Base-by-base conservation (phyloP, 2,888 invertebrate genomes). In the Drosophila quinaria region DNA sequence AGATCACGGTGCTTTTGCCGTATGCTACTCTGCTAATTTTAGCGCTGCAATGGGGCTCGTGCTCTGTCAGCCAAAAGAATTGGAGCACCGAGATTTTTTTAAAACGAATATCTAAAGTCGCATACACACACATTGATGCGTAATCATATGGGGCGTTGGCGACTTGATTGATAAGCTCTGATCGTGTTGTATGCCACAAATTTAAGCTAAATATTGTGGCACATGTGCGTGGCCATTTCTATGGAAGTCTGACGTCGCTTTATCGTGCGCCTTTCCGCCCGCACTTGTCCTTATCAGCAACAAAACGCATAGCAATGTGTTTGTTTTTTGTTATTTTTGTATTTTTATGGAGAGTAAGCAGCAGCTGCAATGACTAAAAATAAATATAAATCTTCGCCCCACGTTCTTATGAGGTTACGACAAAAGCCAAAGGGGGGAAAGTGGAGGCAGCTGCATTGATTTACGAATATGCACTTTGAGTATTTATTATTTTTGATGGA, bases 301-400 rank as follows among this genome's bases (percentile, higher is more conserved):
- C 37, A 37, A 41, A 61, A 39, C 46, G 35, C 63, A 63, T 42
- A 35, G 52, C 49, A 73, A 42, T 59, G 37, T 61, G 46, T 47
- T 19, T n/a, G n/a, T n/a, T 39, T 29, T 15, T 50, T 39, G 17
- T 11, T 15, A 35, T 37, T 31, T 29, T n/a, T 62, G 9, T 19
- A 10, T 54, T 51, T 61, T 77, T 64, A 55, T 65, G 52, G 63
- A 61, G 55, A 60, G 68, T 61, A 69, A 52, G 10, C 73, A 61
- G 79, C 74, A 66, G 81, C 69, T 78, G 70, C 75, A 70, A 61
- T 56, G 58, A 78, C 77, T 87, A 87, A 83, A 84, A 74, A 84
- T 87, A 80, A 59, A 61, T 19, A 69, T 33, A 79, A 78, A 54
- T 61, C 49, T 72, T 69, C 74, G 68, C 76, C 63, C 63, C 72